Conservation (phyloP, 2,888 invertebrate genomes). For the Perdita meconis region DNA sequence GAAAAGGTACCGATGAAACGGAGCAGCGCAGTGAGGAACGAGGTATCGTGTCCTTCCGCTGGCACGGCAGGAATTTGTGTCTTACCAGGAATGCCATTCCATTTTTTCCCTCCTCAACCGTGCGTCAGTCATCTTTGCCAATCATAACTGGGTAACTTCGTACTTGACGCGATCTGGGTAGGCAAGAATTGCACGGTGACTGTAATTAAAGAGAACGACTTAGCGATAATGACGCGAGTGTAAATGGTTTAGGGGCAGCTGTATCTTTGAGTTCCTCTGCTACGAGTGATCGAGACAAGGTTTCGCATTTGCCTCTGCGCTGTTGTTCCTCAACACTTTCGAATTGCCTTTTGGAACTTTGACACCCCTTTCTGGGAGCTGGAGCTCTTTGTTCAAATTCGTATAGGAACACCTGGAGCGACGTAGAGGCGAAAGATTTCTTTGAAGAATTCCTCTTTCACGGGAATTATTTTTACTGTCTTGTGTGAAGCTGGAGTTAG, state of each 20-base stretch:
- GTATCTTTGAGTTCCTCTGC: too few relatives aligned
- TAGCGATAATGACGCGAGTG: constrained; percentile 30
- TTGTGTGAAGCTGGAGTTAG: too few relatives aligned
- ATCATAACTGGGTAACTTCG: constrained; percentile 8
- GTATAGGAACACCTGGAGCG: too few relatives aligned
- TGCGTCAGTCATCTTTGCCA: not conserved
- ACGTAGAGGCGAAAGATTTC: too few relatives aligned
- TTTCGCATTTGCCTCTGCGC: too few relatives aligned
- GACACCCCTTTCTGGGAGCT: too few relatives aligned
- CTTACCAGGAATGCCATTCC: constrained; percentile 44
- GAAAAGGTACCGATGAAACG: constrained; percentile 26
- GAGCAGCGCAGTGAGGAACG: constrained; percentile 25
- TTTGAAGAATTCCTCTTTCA: too few relatives aligned
- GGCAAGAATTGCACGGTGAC: constrained; percentile 11
- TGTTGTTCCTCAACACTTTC: too few relatives aligned
- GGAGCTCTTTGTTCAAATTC: too few relatives aligned
- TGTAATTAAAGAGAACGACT: constrained; percentile 30
- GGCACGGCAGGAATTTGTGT: constrained; percentile 56
- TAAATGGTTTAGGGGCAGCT: constrained; percentile 4
- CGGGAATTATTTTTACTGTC: too few relatives aligned
- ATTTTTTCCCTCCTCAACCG: not conserved
- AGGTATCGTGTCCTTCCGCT: constrained; percentile 41
- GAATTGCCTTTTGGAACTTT: too few relatives aligned
- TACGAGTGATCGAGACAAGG: too few relatives aligned
- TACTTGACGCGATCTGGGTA: constrained; percentile 33